Evolutionary conservation across 2,113 vertebrate species (phyloP).

Genomic region (Neogobius melanostomus): DNA sequence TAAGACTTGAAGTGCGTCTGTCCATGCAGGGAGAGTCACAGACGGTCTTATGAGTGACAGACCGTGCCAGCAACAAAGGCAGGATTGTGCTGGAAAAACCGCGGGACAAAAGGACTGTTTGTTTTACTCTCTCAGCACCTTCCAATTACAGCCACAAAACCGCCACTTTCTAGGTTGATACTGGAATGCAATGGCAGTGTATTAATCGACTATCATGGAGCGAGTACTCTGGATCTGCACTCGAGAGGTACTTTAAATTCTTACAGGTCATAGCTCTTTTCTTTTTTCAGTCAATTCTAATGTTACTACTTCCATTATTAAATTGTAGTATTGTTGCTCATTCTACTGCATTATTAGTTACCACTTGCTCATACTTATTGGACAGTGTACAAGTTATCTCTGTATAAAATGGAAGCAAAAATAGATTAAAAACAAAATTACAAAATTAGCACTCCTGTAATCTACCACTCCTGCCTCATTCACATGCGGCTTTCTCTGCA

Average conservation of each 20-base stretch:
- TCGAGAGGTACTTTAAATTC: not conserved
- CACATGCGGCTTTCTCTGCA: no score
- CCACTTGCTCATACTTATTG: no score
- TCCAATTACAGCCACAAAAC: constrained; percentile 51
- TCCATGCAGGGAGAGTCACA: constrained; percentile 44
- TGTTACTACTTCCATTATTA: no score
- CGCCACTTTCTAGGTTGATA: constrained; percentile 24
- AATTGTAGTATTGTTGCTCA: no score
- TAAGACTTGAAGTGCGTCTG: constrained; percentile 43
- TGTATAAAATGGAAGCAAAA: no score
- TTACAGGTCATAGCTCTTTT: no score
- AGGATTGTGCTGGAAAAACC: constrained; percentile 50
- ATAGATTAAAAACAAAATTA: no score
- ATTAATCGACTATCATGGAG: constrained; percentile 25
- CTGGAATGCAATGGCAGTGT: constrained; percentile 20
- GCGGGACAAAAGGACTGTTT: constrained; percentile 51
- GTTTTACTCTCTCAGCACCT: constrained; percentile 60
- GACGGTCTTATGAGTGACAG: constrained; percentile 51
- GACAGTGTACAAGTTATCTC: no score
- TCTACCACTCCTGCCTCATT: no score
- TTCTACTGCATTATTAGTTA: no score
- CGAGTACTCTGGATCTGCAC: not conserved
- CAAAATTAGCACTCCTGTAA: no score
- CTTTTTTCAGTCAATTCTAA: no score
- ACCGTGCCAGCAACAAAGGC: constrained; percentile 54